Percentiles rank a stretch among this genome's conserved stretches.
phyloP scores from a whole-genome alignment of 2,797 vertebrate species.

The Pitangus sulphuratus region DNA sequence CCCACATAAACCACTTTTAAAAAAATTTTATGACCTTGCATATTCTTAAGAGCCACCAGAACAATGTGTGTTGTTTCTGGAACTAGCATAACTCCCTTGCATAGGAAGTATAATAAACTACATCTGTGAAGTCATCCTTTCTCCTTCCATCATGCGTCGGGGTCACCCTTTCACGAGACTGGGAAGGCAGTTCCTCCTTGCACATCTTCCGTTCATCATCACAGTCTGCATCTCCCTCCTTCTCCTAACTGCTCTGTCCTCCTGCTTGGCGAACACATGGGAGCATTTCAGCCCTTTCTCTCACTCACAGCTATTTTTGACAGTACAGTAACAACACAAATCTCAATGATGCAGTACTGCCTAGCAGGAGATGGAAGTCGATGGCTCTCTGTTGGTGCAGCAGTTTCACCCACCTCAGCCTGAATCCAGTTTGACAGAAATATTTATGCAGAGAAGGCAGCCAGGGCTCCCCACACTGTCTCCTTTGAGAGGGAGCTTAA shows the following conservation, averaged over 20 bases:
- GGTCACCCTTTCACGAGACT: background rate
- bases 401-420: constrained; percentile 13
- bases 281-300: constrained; percentile 1
- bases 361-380: constrained; percentile 12
- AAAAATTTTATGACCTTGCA: background rate
- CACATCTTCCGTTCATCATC: background rate
- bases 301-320: background rate
- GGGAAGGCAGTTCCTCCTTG: background rate
- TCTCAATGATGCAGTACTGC: background rate
- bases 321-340: background rate
- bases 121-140: background rate
- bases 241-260: background rate
- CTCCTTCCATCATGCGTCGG: background rate
- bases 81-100: background rate
- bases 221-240: background rate
- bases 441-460: constrained; percentile 35
- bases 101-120: constrained; percentile 7
- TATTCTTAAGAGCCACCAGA: constrained; percentile 2
- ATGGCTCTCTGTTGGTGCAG: background rate
- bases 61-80: background rate
- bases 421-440: constrained; percentile 19
- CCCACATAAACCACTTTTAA: background rate
- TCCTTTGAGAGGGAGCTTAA: background rate
- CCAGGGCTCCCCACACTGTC: background rate
- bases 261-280: background rate